A percentile compares a stretch with the other conserved stretches of the same genome.
Conservation (phyloP, 2,888 invertebrate species). For the Sipunculus nudus region DNA sequence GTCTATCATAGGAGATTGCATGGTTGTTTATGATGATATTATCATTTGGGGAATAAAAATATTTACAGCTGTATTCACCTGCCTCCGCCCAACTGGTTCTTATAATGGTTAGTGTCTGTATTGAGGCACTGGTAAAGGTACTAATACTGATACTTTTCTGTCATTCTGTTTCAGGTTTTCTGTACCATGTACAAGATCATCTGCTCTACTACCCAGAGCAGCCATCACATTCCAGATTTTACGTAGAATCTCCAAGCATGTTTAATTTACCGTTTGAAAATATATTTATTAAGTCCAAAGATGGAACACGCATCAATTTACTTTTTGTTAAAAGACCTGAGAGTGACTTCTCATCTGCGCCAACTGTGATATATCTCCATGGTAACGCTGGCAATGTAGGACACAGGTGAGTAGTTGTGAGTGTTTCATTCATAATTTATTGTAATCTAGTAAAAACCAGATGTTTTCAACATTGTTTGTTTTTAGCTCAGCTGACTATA, state of each 20-base stretch:
- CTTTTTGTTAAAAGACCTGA: conserved; percentile 65
- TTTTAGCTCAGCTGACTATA: too few relatives aligned
- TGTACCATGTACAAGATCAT: conserved; percentile 83
- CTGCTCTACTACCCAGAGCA: conserved; percentile 89
- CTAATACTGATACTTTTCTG: too few relatives aligned
- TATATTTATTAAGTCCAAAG: conserved; percentile 72
- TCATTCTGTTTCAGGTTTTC: conserved; percentile 26
- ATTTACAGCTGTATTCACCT: not conserved
- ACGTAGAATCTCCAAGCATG: conserved; percentile 86
- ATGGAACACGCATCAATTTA: conserved; percentile 64
- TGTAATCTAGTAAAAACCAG: too few relatives aligned
- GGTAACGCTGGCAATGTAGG: conserved; percentile 98
- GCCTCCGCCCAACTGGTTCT: too few relatives aligned
- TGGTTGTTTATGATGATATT: not conserved
- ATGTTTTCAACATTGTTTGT: too few relatives aligned
- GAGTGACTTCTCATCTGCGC: conserved; percentile 67
- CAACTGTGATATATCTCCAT: conserved; percentile 90
- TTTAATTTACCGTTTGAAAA: conserved; percentile 89
- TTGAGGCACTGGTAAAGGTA: too few relatives aligned
- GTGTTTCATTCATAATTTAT: too few relatives aligned
- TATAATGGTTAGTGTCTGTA: too few relatives aligned
- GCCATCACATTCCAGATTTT: conserved; percentile 87
- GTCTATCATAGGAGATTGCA: not conserved
- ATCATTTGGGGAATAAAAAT: not conserved
- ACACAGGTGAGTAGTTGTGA: conserved; percentile 72